phyloP scores from a whole-genome alignment of 92 coral and sea anemone genomes.

The Zoanthus solanderi region DNA sequence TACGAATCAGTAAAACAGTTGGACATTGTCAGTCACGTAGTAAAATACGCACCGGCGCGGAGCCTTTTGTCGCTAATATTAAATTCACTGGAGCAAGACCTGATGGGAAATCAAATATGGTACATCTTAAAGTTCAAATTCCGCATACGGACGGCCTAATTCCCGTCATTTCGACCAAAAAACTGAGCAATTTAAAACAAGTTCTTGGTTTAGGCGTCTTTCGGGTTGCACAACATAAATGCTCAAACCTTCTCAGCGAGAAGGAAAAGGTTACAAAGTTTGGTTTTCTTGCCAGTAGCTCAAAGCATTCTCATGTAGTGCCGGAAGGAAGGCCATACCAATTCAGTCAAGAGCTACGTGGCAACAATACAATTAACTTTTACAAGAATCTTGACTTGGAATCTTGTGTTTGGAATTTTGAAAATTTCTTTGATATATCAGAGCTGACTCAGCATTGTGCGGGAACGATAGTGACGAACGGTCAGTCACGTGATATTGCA shows the following conservation, averaged over 20 bases:
- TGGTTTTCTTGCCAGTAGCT: slow-evolving; percentile 76
- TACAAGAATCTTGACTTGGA: slow-evolving; percentile 91
- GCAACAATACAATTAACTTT: slow-evolving; percentile 85
- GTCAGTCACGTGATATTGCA: slow-evolving; percentile 77
- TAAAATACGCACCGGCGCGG: slow-evolving; percentile 83
- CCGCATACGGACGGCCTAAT: slow-evolving; percentile 95
- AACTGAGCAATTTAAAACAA: slow-evolving; percentile 74
- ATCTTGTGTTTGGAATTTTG: slow-evolving; percentile 95
- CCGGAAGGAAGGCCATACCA: slow-evolving; percentile 90
- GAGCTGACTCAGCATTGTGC: slow-evolving; percentile 91
- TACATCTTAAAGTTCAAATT: slow-evolving; percentile 79
- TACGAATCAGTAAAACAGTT: slow-evolving; percentile 67
- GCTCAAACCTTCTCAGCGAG: slow-evolving; percentile 83
- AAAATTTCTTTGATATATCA: slow-evolving; percentile 87
- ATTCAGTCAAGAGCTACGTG: slow-evolving; percentile 79
- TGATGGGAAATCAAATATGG: slow-evolving; percentile 85
- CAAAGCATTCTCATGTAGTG: slow-evolving; percentile 62
- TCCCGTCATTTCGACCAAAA: slow-evolving; percentile 89
- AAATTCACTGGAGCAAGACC: slow-evolving; percentile 88
- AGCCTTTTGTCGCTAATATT: slow-evolving; percentile 83
- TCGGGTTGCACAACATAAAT: slow-evolving; percentile 87
- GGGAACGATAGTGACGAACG: slow-evolving; percentile 77
- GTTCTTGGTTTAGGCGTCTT: slow-evolving; percentile 80
- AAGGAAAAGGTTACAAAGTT: slow-evolving; percentile 78
- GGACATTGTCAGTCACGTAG: slow-evolving; percentile 90